These are phyloP conservation scores for Volucella inanis DNA, from an alignment of 2,888 invertebrate genomes.

Conservation along the genomic window DNA sequence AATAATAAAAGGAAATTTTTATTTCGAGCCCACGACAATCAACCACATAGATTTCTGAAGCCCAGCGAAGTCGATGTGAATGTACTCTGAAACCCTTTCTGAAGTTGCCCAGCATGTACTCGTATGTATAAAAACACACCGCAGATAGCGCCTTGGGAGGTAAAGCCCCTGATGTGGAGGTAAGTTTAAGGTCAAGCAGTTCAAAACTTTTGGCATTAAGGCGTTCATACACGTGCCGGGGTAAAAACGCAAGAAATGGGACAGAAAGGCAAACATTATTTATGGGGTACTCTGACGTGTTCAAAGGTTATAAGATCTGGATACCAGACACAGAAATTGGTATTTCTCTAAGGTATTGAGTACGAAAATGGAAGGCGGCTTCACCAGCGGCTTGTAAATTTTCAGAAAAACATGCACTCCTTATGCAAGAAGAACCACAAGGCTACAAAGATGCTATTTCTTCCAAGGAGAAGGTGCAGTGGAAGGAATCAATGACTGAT, in stretches of 20 bases:
- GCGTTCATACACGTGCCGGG: conserved; percentile 73
- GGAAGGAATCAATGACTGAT: conserved; percentile 33
- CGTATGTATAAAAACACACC: no score
- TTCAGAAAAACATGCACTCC: conserved; percentile 33
- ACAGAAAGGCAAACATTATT: no score
- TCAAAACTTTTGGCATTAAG: no score
- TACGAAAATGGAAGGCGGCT: neutral
- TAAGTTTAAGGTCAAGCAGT: conserved; percentile 61
- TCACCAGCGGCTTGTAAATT: neutral
- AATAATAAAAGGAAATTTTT: no score
- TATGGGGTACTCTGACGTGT: conserved; percentile 78
- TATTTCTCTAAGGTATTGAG: neutral
- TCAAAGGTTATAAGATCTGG: conserved; percentile 76
- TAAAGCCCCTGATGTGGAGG: conserved; percentile 80
- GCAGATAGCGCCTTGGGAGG: conserved; percentile 12
- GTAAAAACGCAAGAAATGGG: no score
- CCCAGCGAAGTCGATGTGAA: no score
- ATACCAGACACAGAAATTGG: conserved; percentile 14
- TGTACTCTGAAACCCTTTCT: no score
- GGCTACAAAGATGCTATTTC: conserved; percentile 25
- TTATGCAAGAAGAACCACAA: no score
- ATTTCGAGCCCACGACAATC: no score
- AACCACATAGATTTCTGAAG: no score
- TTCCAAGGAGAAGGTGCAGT: no score
- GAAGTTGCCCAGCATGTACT: no score